Conservation (phyloP, 2,113 vertebrate genomes). For the Neomonachus schauinslandi region DNA sequence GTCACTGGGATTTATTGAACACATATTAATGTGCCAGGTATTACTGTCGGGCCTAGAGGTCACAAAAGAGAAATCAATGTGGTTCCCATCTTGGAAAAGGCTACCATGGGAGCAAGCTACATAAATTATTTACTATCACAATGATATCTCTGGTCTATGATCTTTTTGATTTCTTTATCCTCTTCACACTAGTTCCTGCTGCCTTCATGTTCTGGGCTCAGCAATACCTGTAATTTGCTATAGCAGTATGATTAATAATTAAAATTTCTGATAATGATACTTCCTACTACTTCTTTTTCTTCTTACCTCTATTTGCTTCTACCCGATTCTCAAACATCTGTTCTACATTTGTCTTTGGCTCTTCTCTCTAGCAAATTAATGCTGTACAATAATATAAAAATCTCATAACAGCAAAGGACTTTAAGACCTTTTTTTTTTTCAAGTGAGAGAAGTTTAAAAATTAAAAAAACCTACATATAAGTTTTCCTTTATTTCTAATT, state of each 20-base stretch:
- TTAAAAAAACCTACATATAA: neutral
- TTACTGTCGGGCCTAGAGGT: neutral
- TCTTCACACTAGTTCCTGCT: neutral
- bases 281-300: neutral
- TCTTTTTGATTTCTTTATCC: neutral
- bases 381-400: neutral
- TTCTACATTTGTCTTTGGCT: neutral
- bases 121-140: neutral
- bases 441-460: neutral
- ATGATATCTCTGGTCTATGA: neutral
- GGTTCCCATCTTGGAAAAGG: neutral
- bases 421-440: neutral
- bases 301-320: neutral
- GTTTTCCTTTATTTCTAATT: neutral
- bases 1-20: neutral
- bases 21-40: neutral
- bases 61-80: neutral
- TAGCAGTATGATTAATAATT: neutral
- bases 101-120: neutral
- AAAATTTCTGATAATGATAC: neutral
- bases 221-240: neutral
- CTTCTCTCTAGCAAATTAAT: neutral
- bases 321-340: neutral
- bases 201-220: neutral
- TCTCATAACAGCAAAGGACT: neutral